phyloP scores from a whole-genome alignment of 2,888 invertebrate species.

The Chydorus sphaericus region DNA sequence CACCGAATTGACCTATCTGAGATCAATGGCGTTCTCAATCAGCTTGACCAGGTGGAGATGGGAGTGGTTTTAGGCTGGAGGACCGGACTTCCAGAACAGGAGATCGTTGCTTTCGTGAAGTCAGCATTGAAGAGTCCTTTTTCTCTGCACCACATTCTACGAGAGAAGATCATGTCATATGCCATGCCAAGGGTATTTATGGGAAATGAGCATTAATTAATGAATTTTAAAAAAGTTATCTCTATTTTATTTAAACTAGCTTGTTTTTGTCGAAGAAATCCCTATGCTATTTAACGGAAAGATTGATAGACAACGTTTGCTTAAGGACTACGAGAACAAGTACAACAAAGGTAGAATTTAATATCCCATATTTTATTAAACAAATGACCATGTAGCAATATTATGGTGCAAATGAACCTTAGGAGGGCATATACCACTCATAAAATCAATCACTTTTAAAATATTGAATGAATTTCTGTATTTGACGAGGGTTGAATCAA shows the following conservation, averaged over 20 bases:
- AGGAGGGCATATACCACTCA: too few species aligned
- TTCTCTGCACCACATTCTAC: not conserved
- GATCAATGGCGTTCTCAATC: constrained; percentile 56
- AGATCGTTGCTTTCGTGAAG: constrained; percentile 9
- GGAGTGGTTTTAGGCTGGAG: constrained; percentile 65
- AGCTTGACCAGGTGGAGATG: constrained; percentile 51
- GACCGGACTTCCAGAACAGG: constrained; percentile 41
- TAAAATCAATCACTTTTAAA: too few species aligned
- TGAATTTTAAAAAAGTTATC: too few species aligned
- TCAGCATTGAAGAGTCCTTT: not conserved
- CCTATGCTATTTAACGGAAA: constrained; percentile 76
- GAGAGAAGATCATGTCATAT: not conserved
- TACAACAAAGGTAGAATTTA: constrained; percentile 1
- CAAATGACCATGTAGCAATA: too few species aligned
- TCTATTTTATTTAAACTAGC: too few species aligned
- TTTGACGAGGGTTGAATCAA: too few species aligned
- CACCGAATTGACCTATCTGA: constrained; percentile 73
- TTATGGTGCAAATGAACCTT: too few species aligned
- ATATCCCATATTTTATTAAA: not conserved
- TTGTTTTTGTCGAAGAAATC: constrained; percentile 42
- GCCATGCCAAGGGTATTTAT: constrained; percentile 5
- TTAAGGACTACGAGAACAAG: constrained; percentile 43
- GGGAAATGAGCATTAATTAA: too few species aligned
- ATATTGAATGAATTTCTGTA: too few species aligned
- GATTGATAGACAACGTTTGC: constrained; percentile 60